Evolutionary conservation across 2,888 invertebrate genomes (phyloP).

Genomic region (Digitonthophagus gazella): DNA sequence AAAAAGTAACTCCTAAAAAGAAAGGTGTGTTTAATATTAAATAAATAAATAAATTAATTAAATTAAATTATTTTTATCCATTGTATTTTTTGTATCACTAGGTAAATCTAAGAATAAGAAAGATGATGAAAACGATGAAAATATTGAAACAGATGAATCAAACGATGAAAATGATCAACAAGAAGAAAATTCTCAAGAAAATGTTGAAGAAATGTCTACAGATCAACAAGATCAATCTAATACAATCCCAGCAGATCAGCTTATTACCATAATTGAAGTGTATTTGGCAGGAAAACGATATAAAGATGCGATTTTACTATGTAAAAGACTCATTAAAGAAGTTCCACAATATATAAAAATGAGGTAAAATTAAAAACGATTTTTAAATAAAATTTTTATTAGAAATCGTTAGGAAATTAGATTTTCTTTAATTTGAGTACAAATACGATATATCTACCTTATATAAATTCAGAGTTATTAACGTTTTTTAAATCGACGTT

Average conservation of each 20-base stretch:
- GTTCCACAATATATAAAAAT: slow-evolving; percentile 26
- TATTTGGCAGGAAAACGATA: slow-evolving; percentile 55
- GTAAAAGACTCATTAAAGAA: slow-evolving; percentile 25
- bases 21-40: too few relatives aligned
- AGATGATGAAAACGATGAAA: slow-evolving; percentile 33
- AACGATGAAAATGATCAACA: slow-evolving; percentile 31
- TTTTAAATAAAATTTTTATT: too few relatives aligned
- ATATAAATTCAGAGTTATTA: too few relatives aligned
- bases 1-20: too few relatives aligned
- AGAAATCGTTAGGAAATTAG: too few relatives aligned
- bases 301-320: slow-evolving; percentile 53
- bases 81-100: too few relatives aligned
- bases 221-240: not conserved
- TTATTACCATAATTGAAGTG: slow-evolving; percentile 45
- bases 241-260: slow-evolving; percentile 22
- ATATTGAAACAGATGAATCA: slow-evolving; percentile 30
- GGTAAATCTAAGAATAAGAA: not conserved
- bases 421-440: too few relatives aligned
- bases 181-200: slow-evolving; percentile 30
- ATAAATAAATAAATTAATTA: too few relatives aligned
- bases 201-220: not conserved
- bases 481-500: too few relatives aligned
- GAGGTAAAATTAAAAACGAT: not conserved
- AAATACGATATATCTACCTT: too few relatives aligned
- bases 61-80: too few relatives aligned